Percentiles rank a stretch among this genome's conserved stretches.
phyloP scores from a whole-genome alignment of 92 coral and sea anemone genomes.

The Scolanthus callimorphus region DNA sequence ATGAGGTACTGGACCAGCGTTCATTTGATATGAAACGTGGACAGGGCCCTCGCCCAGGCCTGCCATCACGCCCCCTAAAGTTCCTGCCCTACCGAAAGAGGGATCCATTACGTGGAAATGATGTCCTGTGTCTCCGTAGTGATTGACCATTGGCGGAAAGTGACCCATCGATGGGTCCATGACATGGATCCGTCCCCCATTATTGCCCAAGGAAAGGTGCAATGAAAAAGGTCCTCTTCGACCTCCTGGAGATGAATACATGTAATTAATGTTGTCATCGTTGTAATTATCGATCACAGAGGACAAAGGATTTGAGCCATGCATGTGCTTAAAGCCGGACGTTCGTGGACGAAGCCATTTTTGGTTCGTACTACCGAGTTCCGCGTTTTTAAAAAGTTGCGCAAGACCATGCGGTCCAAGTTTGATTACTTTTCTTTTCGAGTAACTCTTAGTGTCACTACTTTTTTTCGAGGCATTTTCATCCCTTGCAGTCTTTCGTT shows the following conservation, averaged over 20 bases:
- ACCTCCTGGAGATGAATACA: not conserved
- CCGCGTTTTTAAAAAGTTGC: not conserved
- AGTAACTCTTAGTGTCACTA: not conserved
- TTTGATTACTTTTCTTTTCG: not conserved
- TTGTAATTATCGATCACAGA: not conserved
- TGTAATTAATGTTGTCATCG: not conserved
- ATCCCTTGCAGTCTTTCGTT: not conserved
- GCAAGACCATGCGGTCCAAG: too few species aligned
- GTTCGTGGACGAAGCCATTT: not conserved
- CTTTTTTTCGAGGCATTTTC: not conserved
- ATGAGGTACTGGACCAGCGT: constrained; percentile 11
- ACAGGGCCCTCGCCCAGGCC: constrained; percentile 10
- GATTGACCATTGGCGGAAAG: not conserved
- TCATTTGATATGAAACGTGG: not conserved
- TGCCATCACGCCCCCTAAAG: too few species aligned
- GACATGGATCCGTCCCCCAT: not conserved
- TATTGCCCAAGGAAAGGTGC: not conserved
- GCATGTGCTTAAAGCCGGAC: not conserved
- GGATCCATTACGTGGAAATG: constrained; percentile 44
- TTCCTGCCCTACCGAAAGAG: constrained; percentile 5
- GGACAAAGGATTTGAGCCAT: too few species aligned
- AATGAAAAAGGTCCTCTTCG: not conserved
- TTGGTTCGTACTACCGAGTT: not conserved
- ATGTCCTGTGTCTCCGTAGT: not conserved
- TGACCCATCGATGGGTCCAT: not conserved